A percentile compares a stretch with the other conserved stretches of the same genome.
Conservation (phyloP, 2,113 vertebrate species). For the Psephotus haematonotus region DNA sequence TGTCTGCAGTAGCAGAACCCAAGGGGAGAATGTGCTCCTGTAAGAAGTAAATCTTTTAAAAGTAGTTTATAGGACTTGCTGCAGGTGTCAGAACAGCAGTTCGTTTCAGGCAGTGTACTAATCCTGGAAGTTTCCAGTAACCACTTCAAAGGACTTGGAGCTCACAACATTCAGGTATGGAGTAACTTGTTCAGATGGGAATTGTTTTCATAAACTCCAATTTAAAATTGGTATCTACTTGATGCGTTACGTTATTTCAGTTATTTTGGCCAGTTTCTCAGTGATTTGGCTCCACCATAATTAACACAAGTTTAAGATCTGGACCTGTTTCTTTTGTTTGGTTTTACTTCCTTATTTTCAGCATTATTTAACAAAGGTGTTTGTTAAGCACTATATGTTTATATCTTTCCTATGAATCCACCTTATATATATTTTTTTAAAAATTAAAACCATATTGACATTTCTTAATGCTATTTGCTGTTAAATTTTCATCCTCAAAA, state of each 20-base stretch:
- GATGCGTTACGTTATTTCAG: not conserved
- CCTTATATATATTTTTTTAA: not conserved
- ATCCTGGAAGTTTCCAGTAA: not conserved
- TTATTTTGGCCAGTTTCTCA: not conserved
- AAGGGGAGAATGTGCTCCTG: not conserved
- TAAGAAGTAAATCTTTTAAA: not conserved
- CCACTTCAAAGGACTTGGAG: not conserved
- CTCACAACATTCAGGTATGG: not conserved
- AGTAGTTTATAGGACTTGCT: not conserved
- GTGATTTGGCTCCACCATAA: not conserved
- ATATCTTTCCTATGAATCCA: not conserved
- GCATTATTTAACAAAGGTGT: not conserved
- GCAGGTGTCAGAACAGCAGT: not conserved
- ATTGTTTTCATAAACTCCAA: not conserved
- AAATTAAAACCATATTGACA: not conserved
- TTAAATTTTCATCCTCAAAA: not conserved
- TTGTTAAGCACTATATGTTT: not conserved
- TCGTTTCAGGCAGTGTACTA: rapidly evolving
- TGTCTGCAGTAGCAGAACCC: not conserved
- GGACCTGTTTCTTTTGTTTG: not conserved
- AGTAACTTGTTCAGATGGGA: not conserved
- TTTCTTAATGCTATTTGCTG: not conserved
- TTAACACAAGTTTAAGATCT: not conserved
- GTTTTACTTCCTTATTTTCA: not conserved
- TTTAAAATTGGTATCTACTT: not conserved